Percentiles rank a stretch among this genome's conserved stretches.
phyloP scores from a whole-genome alignment of 2,797 vertebrate species.

The Bradypus variegatus region DNA sequence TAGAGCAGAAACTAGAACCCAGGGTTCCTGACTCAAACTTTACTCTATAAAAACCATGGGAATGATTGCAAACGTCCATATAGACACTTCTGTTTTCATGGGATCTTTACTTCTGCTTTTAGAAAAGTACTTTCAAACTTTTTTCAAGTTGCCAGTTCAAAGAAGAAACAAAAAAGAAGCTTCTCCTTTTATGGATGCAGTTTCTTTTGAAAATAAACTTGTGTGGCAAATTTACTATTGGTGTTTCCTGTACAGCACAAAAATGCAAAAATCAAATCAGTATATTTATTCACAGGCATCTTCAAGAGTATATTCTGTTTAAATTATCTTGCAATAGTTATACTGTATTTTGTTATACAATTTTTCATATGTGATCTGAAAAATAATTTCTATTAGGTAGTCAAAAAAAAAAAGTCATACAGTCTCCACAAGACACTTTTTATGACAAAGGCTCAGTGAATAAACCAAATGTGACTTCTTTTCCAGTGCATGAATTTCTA shows the following conservation, averaged over 20 bases:
- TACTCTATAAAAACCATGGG: neutral
- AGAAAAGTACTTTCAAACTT: neutral
- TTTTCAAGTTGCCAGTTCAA: neutral
- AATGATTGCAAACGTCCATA: neutral
- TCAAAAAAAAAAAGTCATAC: neutral
- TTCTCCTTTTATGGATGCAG: neutral
- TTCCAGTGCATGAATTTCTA: neutral
- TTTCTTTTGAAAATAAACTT: slow-evolving; percentile 35
- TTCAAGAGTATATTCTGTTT: neutral
- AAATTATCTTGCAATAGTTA: neutral
- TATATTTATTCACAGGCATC: neutral
- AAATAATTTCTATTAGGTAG: neutral
- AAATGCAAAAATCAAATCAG: neutral
- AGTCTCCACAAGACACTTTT: neutral
- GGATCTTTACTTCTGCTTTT: slow-evolving; percentile 28
- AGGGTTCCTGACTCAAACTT: neutral
- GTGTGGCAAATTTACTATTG: slow-evolving; percentile 14
- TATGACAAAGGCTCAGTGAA: neutral
- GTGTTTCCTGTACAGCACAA: neutral
- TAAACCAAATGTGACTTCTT: neutral
- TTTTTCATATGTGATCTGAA: slow-evolving; percentile 12
- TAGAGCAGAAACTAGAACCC: neutral
- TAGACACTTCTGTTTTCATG: neutral
- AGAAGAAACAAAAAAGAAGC: neutral
- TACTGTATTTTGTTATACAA: neutral